Evolutionary conservation across 2,888 invertebrate species (phyloP).

Genomic region (Sarcophaga caerulescens): DNA sequence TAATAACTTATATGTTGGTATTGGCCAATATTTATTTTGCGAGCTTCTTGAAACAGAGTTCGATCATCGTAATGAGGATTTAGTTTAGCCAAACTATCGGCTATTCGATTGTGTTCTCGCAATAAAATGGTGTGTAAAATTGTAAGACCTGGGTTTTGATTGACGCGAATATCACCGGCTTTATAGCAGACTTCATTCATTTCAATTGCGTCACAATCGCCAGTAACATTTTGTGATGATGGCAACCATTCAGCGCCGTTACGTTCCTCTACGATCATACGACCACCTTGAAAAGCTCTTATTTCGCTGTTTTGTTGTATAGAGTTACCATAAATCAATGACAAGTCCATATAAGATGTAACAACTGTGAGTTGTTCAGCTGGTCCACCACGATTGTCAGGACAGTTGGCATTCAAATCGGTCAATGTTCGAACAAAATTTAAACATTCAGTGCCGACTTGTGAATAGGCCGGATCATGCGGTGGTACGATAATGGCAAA

Average conservation of each 20-base stretch:
- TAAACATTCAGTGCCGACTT: conserved; percentile 84
- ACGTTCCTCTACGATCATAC: conserved; percentile 84
- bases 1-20: conserved; percentile 83
- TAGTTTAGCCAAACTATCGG: conserved; percentile 78
- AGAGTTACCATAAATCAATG: conserved; percentile 90
- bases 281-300: conserved; percentile 86
- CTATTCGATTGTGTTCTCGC: conserved; percentile 82
- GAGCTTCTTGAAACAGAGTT: conserved; percentile 82
- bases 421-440: conserved; percentile 87
- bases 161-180: conserved; percentile 84
- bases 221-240: conserved; percentile 85
- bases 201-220: conserved; percentile 86
- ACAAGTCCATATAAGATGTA: conserved; percentile 85
- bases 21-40: conserved; percentile 82
- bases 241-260: conserved; percentile 88
- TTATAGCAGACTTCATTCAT: conserved; percentile 88
- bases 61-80: conserved; percentile 83
- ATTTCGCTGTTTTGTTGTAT: conserved; percentile 85
- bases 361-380: conserved; percentile 85
- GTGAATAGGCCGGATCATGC: conserved; percentile 83
- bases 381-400: conserved; percentile 81
- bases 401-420: conserved; percentile 85
- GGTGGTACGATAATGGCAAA: conserved; percentile 84
- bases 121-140: conserved; percentile 82
- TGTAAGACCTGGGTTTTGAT: conserved; percentile 82